A percentile compares a stretch with the other conserved stretches of the same genome.
phyloP scores from a whole-genome alignment of 2,113 vertebrate genomes.

The Mastomys natalensis region DNA sequence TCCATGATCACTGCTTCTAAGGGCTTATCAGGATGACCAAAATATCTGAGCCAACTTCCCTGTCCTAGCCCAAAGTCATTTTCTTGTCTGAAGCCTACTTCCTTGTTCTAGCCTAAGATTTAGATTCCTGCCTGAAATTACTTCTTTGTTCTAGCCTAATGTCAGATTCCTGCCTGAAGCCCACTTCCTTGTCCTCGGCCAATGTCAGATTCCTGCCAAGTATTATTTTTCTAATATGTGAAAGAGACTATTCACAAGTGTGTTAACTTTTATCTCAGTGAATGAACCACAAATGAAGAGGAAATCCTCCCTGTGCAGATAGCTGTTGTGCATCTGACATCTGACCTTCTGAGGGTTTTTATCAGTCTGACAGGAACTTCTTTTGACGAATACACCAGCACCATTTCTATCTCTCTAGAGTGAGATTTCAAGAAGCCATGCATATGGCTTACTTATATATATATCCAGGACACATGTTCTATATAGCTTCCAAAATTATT shows the following conservation, averaged over 20 bases:
- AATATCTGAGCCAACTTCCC: too few species aligned
- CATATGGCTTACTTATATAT: not conserved
- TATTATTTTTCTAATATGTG: not conserved
- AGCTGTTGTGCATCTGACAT: not conserved
- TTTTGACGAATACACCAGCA: not conserved
- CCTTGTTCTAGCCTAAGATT: too few species aligned
- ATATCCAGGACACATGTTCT: not conserved
- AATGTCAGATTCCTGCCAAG: too few species aligned
- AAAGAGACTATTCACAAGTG: not conserved
- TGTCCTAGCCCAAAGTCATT: too few species aligned
- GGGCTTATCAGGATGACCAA: too few species aligned
- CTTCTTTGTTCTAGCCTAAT: too few species aligned
- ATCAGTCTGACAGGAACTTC: not conserved
- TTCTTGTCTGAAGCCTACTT: too few species aligned
- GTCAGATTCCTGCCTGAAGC: too few species aligned
- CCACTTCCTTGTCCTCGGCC: too few species aligned
- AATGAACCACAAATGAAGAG: not conserved
- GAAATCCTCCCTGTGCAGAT: not conserved
- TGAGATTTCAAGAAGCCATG: not conserved
- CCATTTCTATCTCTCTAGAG: not conserved
- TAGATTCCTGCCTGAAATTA: too few species aligned
- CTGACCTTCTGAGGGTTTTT: not conserved
- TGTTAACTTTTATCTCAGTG: not conserved
- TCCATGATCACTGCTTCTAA: too few species aligned
- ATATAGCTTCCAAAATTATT: not conserved